Conservation (phyloP, 2,797 vertebrate species). For the Scleropages formosus region DNA sequence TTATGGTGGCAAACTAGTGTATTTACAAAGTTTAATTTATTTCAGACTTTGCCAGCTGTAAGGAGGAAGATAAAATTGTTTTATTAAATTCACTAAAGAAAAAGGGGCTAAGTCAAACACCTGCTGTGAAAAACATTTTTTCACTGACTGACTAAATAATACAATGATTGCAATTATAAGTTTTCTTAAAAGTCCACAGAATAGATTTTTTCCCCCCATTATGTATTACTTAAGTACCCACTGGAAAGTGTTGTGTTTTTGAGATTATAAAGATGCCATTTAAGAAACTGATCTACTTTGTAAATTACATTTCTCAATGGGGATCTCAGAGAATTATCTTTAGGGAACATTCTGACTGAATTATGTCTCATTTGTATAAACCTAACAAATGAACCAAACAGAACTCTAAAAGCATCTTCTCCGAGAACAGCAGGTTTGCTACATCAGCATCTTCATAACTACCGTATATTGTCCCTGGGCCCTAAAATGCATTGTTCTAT, state of each 20-base stretch:
- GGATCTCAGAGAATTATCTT: neutral
- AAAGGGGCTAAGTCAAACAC: neutral
- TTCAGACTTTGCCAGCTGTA: neutral
- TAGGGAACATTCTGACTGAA: neutral
- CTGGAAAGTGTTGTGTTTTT: neutral
- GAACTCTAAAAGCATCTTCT: neutral
- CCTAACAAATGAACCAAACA: neutral
- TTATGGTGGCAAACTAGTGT: neutral
- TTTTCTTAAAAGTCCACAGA: neutral
- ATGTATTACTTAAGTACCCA: slow-evolving; percentile 5
- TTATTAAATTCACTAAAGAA: neutral
- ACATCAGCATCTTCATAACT: neutral
- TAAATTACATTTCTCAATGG: slow-evolving; percentile 16
- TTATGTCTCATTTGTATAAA: neutral
- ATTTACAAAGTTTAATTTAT: neutral
- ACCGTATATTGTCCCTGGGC: neutral
- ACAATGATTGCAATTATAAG: neutral
- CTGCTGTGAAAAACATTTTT: neutral
- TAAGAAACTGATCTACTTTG: neutral
- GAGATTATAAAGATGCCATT: neutral
- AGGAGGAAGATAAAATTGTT: slow-evolving; percentile 9
- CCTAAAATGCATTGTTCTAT: no score
- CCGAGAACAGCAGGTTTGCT: no score
- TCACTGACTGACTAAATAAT: neutral
- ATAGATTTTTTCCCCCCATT: neutral